Evolutionary conservation across 2,797 vertebrate genomes (phyloP).

Genomic region (Sylvia borin): DNA sequence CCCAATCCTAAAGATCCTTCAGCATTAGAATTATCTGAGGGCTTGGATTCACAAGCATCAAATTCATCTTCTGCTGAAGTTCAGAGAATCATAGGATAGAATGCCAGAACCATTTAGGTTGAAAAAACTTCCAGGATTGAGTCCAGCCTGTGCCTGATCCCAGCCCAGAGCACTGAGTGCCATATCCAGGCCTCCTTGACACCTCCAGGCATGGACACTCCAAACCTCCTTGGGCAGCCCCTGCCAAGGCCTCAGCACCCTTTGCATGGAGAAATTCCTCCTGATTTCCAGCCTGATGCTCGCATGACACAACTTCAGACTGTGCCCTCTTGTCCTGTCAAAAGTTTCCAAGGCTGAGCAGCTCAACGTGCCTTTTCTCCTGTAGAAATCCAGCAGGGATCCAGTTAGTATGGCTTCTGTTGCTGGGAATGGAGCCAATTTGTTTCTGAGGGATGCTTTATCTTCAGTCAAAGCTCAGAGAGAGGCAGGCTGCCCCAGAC

Average conservation of each 20-base stretch:
- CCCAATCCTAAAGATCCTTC: neutral
- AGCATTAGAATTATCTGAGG: neutral
- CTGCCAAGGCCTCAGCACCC: neutral
- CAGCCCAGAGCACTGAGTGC: neutral
- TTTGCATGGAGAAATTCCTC: neutral
- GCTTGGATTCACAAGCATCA: neutral
- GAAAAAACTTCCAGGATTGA: neutral
- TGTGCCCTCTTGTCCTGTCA: neutral
- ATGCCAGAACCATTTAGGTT: neutral
- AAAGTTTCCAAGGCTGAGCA: neutral
- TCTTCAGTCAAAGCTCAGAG: neutral
- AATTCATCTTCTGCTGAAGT: neutral
- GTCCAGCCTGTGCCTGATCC: neutral
- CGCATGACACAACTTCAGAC: neutral
- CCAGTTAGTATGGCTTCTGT: neutral
- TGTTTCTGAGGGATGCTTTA: neutral
- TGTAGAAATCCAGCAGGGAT: neutral
- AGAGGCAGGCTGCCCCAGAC: neutral
- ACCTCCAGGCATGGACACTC: rapidly evolving
- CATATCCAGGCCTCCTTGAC: neutral
- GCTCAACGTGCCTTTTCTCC: neutral
- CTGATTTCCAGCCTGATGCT: rapidly evolving
- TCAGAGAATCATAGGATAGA: neutral
- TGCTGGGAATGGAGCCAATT: neutral
- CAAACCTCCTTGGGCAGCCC: neutral